Percentiles rank a stretch among this genome's conserved stretches.
Conservation (phyloP, 2,797 vertebrate species). For the Corythornis leucogaster region DNA sequence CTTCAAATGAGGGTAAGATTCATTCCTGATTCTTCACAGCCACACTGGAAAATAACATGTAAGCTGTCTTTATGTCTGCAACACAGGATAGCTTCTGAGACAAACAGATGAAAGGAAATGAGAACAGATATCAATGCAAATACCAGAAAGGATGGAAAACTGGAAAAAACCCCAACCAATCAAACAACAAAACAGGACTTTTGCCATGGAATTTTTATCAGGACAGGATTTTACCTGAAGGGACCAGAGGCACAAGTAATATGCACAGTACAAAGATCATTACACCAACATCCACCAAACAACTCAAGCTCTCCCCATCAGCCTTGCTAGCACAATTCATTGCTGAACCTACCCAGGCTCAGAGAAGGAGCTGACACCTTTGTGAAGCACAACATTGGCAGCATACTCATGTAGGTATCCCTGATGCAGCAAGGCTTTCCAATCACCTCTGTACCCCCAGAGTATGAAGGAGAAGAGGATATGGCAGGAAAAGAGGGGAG, state of each 20-base stretch:
- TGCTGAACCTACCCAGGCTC: neutral
- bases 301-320: accelerated
- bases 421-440: neutral
- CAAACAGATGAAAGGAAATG: neutral
- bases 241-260: neutral
- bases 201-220: neutral
- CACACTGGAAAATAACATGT: neutral
- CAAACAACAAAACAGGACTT: neutral
- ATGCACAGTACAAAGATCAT: neutral
- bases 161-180: neutral
- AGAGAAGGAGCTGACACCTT: neutral
- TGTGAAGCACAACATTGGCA: accelerated
- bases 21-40: neutral
- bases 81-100: neutral
- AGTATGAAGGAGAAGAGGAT: neutral
- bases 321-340: accelerated
- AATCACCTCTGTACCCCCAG: accelerated
- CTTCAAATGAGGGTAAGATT: neutral
- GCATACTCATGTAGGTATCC: accelerated
- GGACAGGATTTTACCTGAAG: neutral
- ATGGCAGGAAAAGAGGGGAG: neutral
- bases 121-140: accelerated
- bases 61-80: neutral
- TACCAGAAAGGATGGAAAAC: neutral
- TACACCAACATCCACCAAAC: neutral